Evolutionary conservation across 2,888 invertebrate genomes (phyloP), one percentile per base, ranked within the genome.

Genomic region (Lepidocyrtinus sp.): DNA sequence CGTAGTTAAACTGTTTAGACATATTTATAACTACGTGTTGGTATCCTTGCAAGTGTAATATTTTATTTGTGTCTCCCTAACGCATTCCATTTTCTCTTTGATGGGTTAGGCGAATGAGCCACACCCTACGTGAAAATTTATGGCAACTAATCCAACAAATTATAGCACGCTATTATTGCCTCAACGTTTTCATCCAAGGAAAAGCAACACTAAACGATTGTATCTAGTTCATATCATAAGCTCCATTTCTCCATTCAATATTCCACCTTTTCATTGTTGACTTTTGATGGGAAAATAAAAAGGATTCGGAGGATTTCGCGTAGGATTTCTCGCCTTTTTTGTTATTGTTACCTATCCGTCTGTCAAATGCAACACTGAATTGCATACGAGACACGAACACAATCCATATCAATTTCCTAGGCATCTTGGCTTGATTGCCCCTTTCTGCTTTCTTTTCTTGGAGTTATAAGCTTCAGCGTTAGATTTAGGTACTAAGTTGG

Each of bases 221-320:
- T 1, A 65, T 65, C 36, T n/a, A 36, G 1, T 9, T 7, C 26
- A 7, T 65, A 9, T 1, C 19, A 65, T 65, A 24, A 19, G 72
- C 63, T 63, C 63, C 72, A 46, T 62, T 22, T 61, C 45, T n/a
- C n/a, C 50, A 73, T 26, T 67, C 9, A 55, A 36, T 46, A 74
- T 74, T 74, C 74, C 74, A 25, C 74, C 74, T 36, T 65, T 74
- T 74, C 36, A 12, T 59, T 74, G 74, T 74, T 50, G 19, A 36
- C 26, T 19, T 21, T 59, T 65, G 74, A 55, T 65, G 22, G 26
- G 36, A 36, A 5, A 12, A 36, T 12, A 36, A 36, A 36, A 36
- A 36, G 36, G 5, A 36, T 36, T 36, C 36, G 12, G 36, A 12
- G n/a, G n/a, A n/a, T n/a, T 36, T 7, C 12, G 36, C 12, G 36